These are phyloP conservation scores for Cygnus buccinator DNA, from an alignment of 2,113 vertebrate species.

Conservation along the genomic window DNA sequence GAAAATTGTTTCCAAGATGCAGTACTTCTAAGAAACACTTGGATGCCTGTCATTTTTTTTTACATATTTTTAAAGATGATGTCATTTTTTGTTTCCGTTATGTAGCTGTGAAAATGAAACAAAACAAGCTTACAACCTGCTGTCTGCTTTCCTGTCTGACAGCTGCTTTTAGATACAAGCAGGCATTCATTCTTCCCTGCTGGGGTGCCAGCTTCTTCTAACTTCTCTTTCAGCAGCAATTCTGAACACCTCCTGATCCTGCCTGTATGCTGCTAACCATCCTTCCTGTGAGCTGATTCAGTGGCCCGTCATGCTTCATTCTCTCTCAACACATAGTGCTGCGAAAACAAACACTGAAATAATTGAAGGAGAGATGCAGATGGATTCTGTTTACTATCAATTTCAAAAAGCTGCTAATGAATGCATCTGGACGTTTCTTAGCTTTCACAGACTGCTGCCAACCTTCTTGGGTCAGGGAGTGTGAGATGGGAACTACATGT, in stretches of 20 bases:
- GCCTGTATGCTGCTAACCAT: background rate
- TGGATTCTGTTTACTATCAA: background rate
- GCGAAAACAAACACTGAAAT: background rate
- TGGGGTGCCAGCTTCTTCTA: background rate
- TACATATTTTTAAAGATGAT: background rate
- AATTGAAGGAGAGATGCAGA: background rate
- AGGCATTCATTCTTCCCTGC: slow-evolving; percentile 18
- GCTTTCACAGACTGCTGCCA: background rate
- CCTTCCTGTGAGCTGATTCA: background rate
- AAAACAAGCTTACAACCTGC: background rate
- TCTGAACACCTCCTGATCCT: background rate
- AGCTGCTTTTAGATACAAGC: slow-evolving; percentile 6
- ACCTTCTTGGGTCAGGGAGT: background rate
- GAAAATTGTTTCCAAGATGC: background rate
- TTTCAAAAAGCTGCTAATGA: slow-evolving; percentile 2
- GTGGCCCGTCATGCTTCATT: background rate
- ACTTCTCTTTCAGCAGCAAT: background rate
- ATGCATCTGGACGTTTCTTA: background rate
- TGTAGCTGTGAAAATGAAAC: slow-evolving; percentile 16
- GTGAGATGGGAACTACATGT: accelerated
- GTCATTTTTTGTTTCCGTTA: slow-evolving; percentile 9
- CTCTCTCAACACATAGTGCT: accelerated
- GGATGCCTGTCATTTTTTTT: background rate
- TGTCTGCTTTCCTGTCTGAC: slow-evolving; percentile 8
- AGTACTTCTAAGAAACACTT: slow-evolving; percentile 35